These are phyloP conservation scores for Asteroscopus sphinx DNA, from an alignment of 2,888 invertebrate genomes.

Conservation along the genomic window DNA sequence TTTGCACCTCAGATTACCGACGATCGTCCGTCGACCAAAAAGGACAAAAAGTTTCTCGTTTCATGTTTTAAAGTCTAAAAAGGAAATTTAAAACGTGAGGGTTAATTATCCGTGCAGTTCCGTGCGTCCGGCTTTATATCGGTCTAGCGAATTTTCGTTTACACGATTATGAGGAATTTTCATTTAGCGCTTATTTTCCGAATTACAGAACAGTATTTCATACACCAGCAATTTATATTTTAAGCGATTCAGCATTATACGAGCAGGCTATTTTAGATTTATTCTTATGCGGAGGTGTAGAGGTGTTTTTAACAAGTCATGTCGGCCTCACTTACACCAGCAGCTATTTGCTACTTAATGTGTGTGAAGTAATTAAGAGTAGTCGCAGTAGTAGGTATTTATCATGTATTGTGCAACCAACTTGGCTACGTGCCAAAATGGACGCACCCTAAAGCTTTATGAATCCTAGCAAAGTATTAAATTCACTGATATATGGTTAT, in stretches of 20 bases:
- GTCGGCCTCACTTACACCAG: constrained; percentile 28
- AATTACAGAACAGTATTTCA: constrained; percentile 27
- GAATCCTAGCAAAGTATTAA: constrained; percentile 81
- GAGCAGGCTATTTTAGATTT: constrained; percentile 19
- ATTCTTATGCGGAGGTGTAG: constrained; percentile 20
- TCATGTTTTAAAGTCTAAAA: constrained; percentile 71
- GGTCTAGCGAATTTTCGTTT: constrained; percentile 39
- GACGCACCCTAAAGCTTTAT: constrained; percentile 78
- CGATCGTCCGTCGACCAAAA: constrained; percentile 63
- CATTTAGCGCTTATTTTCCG: constrained; percentile 24
- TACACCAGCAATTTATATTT: constrained; percentile 20
- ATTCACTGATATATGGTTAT: constrained; percentile 78
- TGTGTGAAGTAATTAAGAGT: constrained; percentile 85
- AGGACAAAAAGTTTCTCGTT: constrained; percentile 66
- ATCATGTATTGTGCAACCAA: constrained; percentile 83
- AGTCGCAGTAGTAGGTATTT: constrained; percentile 82
- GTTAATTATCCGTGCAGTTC: constrained; percentile 70
- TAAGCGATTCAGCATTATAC: constrained; percentile 14
- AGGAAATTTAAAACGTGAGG: constrained; percentile 62
- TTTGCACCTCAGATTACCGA: constrained; percentile 77
- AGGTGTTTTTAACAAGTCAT: constrained; percentile 36
- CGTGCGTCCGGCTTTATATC: constrained; percentile 56
- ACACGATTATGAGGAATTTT: constrained; percentile 41
- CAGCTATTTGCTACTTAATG: constrained; percentile 70
- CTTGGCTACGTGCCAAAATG: constrained; percentile 80